These are phyloP conservation scores for Hozukius guyotensis DNA, from an alignment of 2,797 vertebrate genomes.

Conservation along the genomic window DNA sequence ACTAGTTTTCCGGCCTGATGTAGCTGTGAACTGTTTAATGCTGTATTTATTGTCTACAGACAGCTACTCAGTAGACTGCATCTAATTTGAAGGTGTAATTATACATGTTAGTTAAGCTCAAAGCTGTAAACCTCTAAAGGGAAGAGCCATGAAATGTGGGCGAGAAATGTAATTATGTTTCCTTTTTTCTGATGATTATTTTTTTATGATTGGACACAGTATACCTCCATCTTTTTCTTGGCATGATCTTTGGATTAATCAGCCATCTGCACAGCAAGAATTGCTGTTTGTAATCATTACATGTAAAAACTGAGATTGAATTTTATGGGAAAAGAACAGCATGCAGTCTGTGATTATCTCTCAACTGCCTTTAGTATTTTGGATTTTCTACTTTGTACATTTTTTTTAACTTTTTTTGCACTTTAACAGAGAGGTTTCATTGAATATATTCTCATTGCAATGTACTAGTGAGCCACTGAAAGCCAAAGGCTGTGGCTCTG, in stretches of 20 bases:
- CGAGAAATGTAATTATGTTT: slow-evolving; percentile 41
- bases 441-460: slow-evolving; percentile 2
- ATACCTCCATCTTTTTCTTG: slow-evolving; percentile 21
- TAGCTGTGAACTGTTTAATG: slow-evolving; percentile 41
- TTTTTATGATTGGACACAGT: slow-evolving; percentile 9
- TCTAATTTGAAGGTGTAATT: slow-evolving; percentile 70
- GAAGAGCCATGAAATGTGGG: slow-evolving; percentile 24
- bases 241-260: slow-evolving; percentile 48
- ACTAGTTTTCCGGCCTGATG: slow-evolving; percentile 2
- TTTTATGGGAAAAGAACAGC: slow-evolving; percentile 26
- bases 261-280: slow-evolving; percentile 45
- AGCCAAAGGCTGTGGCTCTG: slow-evolving; percentile 39
- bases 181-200: slow-evolving; percentile 14
- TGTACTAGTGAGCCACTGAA: neutral
- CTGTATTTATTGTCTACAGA: slow-evolving; percentile 52
- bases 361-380: neutral
- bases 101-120: slow-evolving; percentile 50
- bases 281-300: slow-evolving; percentile 24
- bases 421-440: slow-evolving; percentile 15
- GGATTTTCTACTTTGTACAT: neutral
- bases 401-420: neutral
- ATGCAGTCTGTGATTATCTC: neutral
- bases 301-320: slow-evolving; percentile 23
- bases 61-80: slow-evolving; percentile 41
- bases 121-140: slow-evolving; percentile 26